These are phyloP conservation scores for Ceratosolen solmsi DNA, from an alignment of 1,140 invertebrate genomes.

Conservation along the genomic window DNA sequence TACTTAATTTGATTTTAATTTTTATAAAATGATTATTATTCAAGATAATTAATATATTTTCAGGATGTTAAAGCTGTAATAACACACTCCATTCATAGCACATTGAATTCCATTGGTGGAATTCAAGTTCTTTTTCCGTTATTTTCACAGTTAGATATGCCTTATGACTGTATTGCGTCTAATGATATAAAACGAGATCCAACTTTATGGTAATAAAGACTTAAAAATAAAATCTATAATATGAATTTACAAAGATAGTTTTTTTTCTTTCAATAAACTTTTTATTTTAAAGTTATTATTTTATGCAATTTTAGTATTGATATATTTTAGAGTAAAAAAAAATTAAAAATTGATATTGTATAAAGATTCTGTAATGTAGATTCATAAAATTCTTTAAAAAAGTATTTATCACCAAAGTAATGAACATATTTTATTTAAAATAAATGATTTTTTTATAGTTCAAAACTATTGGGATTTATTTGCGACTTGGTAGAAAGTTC, in stretches of 20 bases:
- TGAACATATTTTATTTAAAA: background rate
- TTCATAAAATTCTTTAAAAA: background rate
- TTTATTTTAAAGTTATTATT: too few species aligned
- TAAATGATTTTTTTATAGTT: slow-evolving; percentile 76
- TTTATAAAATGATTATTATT: background rate
- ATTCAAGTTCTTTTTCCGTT: slow-evolving; percentile 98
- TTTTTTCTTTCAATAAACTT: background rate
- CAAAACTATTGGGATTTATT: slow-evolving; percentile 96
- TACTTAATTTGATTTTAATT: background rate
- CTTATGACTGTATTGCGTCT: slow-evolving; percentile 83
- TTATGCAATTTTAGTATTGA: too few species aligned
- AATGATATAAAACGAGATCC: slow-evolving; percentile 88
- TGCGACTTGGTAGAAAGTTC: slow-evolving; percentile 97
- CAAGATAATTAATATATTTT: slow-evolving; percentile 57
- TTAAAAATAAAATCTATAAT: background rate
- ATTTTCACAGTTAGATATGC: slow-evolving; percentile 97
- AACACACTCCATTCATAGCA: slow-evolving; percentile 99
- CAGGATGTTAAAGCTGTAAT: slow-evolving; percentile 99
- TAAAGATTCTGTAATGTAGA: too few species aligned
- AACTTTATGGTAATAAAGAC: slow-evolving; percentile 82
- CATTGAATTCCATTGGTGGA: slow-evolving; percentile 98
- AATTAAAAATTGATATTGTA: too few species aligned
- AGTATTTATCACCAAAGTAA: background rate
- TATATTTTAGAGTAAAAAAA: too few species aligned
- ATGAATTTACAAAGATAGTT: background rate